Conservation (phyloP, 2,888 invertebrate genomes). For the Masnerella sp. region DNA sequence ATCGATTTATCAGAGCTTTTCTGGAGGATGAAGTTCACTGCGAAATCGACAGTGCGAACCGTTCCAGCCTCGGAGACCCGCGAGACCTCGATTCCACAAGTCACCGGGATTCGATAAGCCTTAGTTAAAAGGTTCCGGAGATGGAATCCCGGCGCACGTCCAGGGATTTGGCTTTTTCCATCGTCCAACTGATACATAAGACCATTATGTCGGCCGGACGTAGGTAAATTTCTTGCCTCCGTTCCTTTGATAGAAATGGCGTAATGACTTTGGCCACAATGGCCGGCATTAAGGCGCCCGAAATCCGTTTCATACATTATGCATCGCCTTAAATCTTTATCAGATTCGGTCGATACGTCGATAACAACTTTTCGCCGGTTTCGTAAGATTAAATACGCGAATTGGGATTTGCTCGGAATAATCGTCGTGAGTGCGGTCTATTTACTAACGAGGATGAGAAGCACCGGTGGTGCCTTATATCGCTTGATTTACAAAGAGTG, state of each 20-base stretch:
- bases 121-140: constrained; percentile 53
- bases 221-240: constrained; percentile 20
- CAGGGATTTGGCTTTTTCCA: constrained; percentile 35
- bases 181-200: constrained; percentile 18
- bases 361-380: too few relatives aligned
- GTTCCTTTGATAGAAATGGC: constrained; percentile 18
- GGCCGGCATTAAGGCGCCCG: background rate
- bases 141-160: constrained; percentile 44
- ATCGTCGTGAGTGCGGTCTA: constrained; percentile 10
- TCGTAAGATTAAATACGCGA: too few relatives aligned
- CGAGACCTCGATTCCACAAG: constrained; percentile 29
- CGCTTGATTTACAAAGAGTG: constrained; percentile 48
- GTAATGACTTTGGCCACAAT: constrained; percentile 17
- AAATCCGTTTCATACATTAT: too few relatives aligned
- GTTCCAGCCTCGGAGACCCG: constrained; percentile 19
- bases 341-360: too few relatives aligned
- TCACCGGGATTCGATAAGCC: constrained; percentile 53
- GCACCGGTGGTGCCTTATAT: constrained; percentile 28
- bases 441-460: constrained; percentile 21
- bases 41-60: constrained; percentile 44
- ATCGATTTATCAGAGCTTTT: constrained; percentile 51
- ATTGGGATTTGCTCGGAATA: constrained; percentile 6
- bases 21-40: constrained; percentile 39
- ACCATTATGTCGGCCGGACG: constrained; percentile 24
- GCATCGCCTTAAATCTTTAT: too few relatives aligned